Base-by-base conservation (phyloP, 1,140 invertebrate species). In the Elymnias hypermnestra region DNA sequence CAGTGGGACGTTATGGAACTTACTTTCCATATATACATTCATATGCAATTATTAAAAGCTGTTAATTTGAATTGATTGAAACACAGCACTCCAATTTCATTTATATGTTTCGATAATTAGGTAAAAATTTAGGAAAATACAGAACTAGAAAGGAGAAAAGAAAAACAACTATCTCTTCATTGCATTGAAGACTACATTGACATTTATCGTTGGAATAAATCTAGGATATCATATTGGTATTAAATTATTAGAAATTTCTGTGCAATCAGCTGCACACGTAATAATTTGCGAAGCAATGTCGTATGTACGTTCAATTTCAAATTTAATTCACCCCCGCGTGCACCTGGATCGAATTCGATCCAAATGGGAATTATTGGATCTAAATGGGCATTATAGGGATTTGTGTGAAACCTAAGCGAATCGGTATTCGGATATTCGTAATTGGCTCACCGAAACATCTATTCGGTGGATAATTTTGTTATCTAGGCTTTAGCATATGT, bases 261-360 rank as follows among this genome's bases (percentile, higher is more conserved):
- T 15, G 15, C 2, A 33, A 33, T 7, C 29, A 33, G 12, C 7
- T 33, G 29, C 29, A 29, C 5, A 7, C 13, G 2, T 33, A 8
- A 33, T 33, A n/a, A n/a, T n/a, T n/a, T n/a, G n/a, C n/a, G n/a
- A n/a, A n/a, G 5, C 13, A 33, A 29, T 33, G 14, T 33, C 29
- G 29, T 15, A 33, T 33, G 4, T 2, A 33, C 12, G 14, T 0
- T 7, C 29, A 33, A 33, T 33, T 9, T 21, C 26, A 38, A 39
- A 48, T 48, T 48, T 48, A 48, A 48, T 48, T 48, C 45, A 40
- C 45, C 28, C 36, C 18, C 22, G 37, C 31, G 40, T 40, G 36
- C 28, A 40, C 37, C 45, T 48, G 36, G 25, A 48, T 48, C 37
- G 37, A 31, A 40, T 48, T 48, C 36, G 45, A 48, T 48, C 18